These are phyloP conservation scores for Ischnura elegans DNA, from an alignment of 2,888 invertebrate genomes.

Conservation along the genomic window DNA sequence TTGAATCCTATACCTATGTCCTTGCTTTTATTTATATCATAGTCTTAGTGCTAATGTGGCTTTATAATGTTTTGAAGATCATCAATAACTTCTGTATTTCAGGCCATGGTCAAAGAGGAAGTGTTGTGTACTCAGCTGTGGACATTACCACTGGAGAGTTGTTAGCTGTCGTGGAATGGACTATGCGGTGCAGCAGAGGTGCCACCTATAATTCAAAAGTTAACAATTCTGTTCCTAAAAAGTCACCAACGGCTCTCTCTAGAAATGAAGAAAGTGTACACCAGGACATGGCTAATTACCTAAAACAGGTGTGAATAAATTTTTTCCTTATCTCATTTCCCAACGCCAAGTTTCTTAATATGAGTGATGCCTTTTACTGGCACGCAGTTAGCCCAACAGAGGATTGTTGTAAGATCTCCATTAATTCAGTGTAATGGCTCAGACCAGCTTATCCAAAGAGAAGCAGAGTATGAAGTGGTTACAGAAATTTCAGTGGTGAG, in stretches of 20 bases:
- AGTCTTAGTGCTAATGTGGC: too few relatives aligned
- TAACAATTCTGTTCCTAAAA: not conserved
- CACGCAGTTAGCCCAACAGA: too few relatives aligned
- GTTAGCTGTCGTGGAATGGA: constrained; percentile 89
- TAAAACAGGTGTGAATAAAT: constrained; percentile 69
- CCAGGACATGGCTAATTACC: constrained; percentile 68
- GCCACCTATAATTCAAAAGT: not conserved
- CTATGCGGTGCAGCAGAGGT: constrained; percentile 76
- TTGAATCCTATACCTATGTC: too few relatives aligned
- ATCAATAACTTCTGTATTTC: not conserved
- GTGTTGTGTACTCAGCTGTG: constrained; percentile 87
- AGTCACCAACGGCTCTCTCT: not conserved
- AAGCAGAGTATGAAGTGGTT: too few relatives aligned
- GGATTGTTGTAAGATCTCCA: too few relatives aligned
- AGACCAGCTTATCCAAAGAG: too few relatives aligned
- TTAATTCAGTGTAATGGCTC: too few relatives aligned
- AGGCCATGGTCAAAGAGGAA: constrained; percentile 88
- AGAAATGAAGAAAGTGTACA: constrained; percentile 14
- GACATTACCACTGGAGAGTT: constrained; percentile 87
- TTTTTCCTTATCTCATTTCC: not conserved
- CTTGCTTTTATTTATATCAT: too few relatives aligned
- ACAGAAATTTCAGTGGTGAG: too few relatives aligned
- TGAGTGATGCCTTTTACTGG: too few relatives aligned
- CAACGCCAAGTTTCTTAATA: too few relatives aligned
- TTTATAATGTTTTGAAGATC: not conserved